Evolutionary conservation across 2,888 invertebrate species (phyloP), one percentile per base, ranked within the genome.

Genomic region (Mythimna pallens): DNA sequence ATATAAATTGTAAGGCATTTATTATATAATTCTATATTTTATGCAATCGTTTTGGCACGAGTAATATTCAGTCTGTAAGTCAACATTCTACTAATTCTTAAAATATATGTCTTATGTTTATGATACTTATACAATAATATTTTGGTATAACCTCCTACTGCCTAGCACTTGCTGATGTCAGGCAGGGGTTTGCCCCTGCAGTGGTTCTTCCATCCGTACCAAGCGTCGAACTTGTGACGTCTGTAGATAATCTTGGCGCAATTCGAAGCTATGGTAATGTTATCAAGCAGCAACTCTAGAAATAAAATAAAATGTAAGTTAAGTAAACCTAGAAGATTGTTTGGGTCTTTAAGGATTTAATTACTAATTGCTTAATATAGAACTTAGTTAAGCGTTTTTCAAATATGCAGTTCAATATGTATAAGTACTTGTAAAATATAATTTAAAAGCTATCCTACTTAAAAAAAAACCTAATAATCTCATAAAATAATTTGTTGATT

Each of bases 231-330:
- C 3, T 79, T 70, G 73, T 92, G 88, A 2, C 92, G 90, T 22
- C 88, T 90, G 88, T 86, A 95, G 12, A 95, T 85, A 74, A 94
- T 92, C 87, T 93, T 90, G 0, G 95, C 95, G 80, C 95, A 96
- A 2, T 85, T 90, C 0, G 93, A 87, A 0, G 95, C 94, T 73
- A 92, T 91, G 0, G 92, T 90, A 43, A 94, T 95, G 76, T 95
- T 91, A 73, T 94, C 93, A 0, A 90, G 89, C 50, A 90, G 52
- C 55, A 94, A 80, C 40, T 93, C 94, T 94, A 87, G 1, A 89
- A 80, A 36, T 50, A 5, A 40, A 54, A 34, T 14, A 1, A n/a
- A 4, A 14, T 20, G 17, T 47, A 2, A 47, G 7, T 17, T 0
- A 47, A 17, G 7, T 7, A 17, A 47, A 47, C 17, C 2, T 47